Conservation (phyloP, 30 jellyfish, hydroid and myxozoan genomes). For the Aurelia coerulea region DNA sequence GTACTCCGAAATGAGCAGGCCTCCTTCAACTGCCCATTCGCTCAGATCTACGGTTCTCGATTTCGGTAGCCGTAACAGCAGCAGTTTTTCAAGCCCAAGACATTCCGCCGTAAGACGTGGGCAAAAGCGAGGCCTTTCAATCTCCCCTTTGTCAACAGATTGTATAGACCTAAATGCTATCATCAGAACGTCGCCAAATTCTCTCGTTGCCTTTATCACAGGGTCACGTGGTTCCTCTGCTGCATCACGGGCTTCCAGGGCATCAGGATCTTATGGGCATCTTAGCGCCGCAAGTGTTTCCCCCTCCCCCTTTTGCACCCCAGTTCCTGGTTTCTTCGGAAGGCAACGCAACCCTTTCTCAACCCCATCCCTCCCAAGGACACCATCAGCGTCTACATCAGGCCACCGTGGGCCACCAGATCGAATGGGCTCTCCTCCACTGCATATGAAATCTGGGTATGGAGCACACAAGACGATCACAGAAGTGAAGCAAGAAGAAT, state of each 20-base stretch:
- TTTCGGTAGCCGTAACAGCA: conserved; percentile 81
- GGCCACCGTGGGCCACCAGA: conserved; percentile 36
- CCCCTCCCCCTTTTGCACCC: conserved; percentile 81
- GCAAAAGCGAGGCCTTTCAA: conserved; percentile 82
- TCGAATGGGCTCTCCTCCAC: conserved; percentile 15
- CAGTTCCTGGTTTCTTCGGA: conserved; percentile 58
- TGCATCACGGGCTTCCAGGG: conserved; percentile 84
- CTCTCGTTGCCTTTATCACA: conserved; percentile 87
- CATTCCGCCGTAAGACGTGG: conserved; percentile 92
- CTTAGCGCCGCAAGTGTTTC: conserved; percentile 84
- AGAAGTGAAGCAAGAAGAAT: conserved; percentile 51
- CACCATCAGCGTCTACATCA: conserved; percentile 60
- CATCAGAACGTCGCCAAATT: conserved; percentile 91
- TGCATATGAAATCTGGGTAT: conserved; percentile 11
- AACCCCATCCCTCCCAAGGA: conserved; percentile 79
- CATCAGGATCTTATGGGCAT: conserved; percentile 93
- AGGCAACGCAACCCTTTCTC: conserved; percentile 75
- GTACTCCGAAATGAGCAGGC: conserved; percentile 73
- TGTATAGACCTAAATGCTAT: conserved; percentile 80
- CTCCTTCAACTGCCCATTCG: conserved; percentile 90
- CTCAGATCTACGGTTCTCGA: conserved; percentile 80
- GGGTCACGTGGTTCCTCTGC: conserved; percentile 91
- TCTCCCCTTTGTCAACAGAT: conserved; percentile 89
- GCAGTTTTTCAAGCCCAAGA: conserved; percentile 86
- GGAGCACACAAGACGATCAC: conserved; percentile 4